Conservation (phyloP, 2,888 invertebrate species). For the Phyllotreta striolata region DNA sequence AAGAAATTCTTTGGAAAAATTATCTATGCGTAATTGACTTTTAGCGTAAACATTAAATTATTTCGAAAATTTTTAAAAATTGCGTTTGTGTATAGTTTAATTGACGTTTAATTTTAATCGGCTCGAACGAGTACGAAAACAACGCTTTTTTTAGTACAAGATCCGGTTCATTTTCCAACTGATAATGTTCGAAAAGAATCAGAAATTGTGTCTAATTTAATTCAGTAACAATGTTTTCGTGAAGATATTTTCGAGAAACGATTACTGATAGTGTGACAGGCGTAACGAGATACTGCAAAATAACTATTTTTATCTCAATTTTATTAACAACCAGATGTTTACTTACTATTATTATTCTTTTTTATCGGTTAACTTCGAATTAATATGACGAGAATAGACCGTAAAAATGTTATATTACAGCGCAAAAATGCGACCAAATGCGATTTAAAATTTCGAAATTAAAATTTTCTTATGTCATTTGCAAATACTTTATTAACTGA, state of each 20-base stretch:
- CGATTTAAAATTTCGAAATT: neutral
- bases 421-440: neutral
- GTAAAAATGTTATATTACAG: neutral
- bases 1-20: too few species aligned
- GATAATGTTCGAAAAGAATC: neutral
- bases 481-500: too few species aligned
- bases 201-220: neutral
- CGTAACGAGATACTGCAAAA: neutral
- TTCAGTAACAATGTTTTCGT: neutral
- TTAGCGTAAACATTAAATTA: too few species aligned
- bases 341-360: neutral
- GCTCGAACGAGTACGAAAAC: too few species aligned
- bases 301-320: slow-evolving; percentile 5
- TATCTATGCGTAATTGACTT: too few species aligned
- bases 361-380: neutral
- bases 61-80: too few species aligned
- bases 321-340: slow-evolving; percentile 3
- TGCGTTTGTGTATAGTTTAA: too few species aligned
- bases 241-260: neutral
- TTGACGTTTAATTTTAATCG: too few species aligned
- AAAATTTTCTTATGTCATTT: too few species aligned
- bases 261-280: neutral
- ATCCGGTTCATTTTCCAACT: neutral
- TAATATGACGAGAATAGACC: too few species aligned
- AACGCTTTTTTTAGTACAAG: too few species aligned